A percentile compares a stretch with the other conserved stretches of the same genome.
Conservation (phyloP, 2,113 vertebrate genomes). For the Macquaria ambigua region DNA sequence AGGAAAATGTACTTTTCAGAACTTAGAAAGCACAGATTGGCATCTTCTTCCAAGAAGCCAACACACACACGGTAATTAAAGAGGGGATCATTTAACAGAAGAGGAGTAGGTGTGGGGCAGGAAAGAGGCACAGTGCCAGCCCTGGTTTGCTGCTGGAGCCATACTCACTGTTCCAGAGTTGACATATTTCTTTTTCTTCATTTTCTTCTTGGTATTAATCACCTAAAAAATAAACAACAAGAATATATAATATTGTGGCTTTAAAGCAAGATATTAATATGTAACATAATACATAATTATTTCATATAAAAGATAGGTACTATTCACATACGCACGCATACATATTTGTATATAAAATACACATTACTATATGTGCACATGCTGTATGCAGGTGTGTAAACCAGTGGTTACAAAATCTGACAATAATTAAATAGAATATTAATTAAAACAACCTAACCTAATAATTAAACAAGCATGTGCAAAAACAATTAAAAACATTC, state of each 20-base stretch:
- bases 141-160: neutral
- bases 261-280: neutral
- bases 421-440: neutral
- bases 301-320: too few relatives aligned
- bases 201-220: constrained; percentile 95
- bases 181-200: constrained; percentile 98
- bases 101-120: constrained; percentile 14
- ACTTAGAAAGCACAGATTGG: constrained; percentile 37
- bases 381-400: neutral
- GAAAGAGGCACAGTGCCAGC: constrained; percentile 20
- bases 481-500: neutral
- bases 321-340: neutral
- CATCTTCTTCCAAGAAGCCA: constrained; percentile 31
- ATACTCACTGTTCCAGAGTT: constrained; percentile 94
- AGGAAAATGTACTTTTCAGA: constrained; percentile 19
- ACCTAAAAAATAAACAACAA: constrained; percentile 83
- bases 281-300: neutral
- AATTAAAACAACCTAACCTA: neutral
- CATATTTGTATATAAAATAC: neutral
- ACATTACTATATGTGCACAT: neutral
- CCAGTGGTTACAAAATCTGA: neutral
- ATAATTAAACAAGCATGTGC: neutral
- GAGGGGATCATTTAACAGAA: constrained; percentile 21
- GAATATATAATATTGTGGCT: neutral
- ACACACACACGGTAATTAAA: constrained; percentile 32